phyloP scores from a whole-genome alignment of 2,888 invertebrate species.

The Drosophila atroscutellata region DNA sequence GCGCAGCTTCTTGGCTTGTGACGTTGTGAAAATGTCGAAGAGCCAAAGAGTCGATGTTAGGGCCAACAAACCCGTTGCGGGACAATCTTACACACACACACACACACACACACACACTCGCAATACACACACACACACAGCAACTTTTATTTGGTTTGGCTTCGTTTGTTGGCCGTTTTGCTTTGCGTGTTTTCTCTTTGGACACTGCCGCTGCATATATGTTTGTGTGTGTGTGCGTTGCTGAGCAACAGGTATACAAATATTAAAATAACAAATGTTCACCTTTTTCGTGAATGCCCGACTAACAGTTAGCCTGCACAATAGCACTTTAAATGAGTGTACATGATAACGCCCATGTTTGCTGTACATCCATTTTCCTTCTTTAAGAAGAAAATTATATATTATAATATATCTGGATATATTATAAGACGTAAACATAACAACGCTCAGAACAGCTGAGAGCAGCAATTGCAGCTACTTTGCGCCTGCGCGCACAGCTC shows the following conservation, averaged over 20 bases:
- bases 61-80: conserved; percentile 68
- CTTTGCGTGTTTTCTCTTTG: conserved; percentile 56
- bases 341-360: not conserved
- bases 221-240: conserved; percentile 1
- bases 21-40: conserved; percentile 62
- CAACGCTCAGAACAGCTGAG: conserved; percentile 46
- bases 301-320: conserved; percentile 10
- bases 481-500: conserved; percentile 45
- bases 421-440: conserved; percentile 23
- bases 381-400: not conserved
- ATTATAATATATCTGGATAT: too few species aligned
- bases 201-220: conserved; percentile 7
- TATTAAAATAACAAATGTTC: not conserved
- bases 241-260: conserved; percentile 25
- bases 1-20: conserved; percentile 65
- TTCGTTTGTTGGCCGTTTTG: conserved; percentile 43
- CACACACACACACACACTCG: conserved; percentile 10
- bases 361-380: not conserved
- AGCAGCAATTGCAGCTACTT: conserved; percentile 37
- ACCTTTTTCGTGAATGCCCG: not conserved
- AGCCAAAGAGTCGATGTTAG: conserved; percentile 25
- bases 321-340: not conserved
- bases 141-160: conserved; percentile 35
- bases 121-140: conserved; percentile 17
- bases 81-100: conserved; percentile 34